These are phyloP conservation scores for Apocrypta bakeri DNA, from an alignment of 1,140 invertebrate species.

Conservation along the genomic window DNA sequence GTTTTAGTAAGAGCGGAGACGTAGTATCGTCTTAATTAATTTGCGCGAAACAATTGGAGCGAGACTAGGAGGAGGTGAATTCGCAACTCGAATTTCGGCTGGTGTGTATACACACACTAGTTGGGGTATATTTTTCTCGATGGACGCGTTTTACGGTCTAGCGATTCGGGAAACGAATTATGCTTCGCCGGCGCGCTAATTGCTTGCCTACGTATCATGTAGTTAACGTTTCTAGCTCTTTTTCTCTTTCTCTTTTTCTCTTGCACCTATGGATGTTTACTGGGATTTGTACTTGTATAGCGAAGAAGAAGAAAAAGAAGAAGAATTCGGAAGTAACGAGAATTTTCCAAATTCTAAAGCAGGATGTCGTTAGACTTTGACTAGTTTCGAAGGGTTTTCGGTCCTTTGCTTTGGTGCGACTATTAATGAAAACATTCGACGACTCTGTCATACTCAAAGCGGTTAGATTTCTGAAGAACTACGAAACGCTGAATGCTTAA, in stretches of 20 bases:
- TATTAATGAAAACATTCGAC: background rate
- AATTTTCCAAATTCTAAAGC: background rate
- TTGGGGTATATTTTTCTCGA: background rate
- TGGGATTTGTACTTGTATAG: too few species aligned
- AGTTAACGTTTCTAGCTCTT: background rate
- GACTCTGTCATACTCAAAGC: background rate
- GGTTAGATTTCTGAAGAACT: background rate
- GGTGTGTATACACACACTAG: background rate
- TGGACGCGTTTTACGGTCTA: background rate
- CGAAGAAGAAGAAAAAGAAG: too few species aligned
- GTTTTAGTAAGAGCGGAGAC: background rate
- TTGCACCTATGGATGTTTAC: background rate
- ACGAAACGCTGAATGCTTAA: background rate
- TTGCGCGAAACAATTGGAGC: background rate
- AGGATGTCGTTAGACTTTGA: background rate
- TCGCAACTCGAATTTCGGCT: background rate
- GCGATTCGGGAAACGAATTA: background rate
- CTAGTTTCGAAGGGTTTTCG: background rate
- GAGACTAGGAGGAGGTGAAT: background rate
- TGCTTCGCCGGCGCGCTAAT: background rate
- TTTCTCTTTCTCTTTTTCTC: background rate
- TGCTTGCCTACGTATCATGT: background rate
- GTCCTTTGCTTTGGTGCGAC: background rate
- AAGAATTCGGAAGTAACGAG: too few species aligned
- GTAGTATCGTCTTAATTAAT: constrained; percentile 2